Percentiles rank a stretch among this genome's conserved stretches.
These are phyloP conservation scores for Epirrhoe tristata DNA, from an alignment of 2,888 invertebrate genomes.

Conservation along the genomic window DNA sequence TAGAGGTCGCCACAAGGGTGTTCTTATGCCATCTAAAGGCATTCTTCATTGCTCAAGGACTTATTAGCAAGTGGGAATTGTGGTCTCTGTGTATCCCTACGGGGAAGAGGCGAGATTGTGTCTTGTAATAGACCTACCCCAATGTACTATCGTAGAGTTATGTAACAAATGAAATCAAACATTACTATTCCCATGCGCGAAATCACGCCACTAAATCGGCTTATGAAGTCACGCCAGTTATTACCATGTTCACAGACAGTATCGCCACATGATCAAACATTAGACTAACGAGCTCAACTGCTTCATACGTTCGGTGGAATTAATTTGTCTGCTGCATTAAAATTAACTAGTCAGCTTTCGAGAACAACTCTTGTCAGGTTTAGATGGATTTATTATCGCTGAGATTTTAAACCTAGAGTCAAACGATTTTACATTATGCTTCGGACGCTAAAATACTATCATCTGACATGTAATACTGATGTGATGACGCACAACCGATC, in stretches of 20 bases:
- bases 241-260: slow-evolving; percentile 61
- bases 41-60: too few relatives aligned
- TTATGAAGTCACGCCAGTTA: slow-evolving; percentile 53
- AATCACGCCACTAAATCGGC: slow-evolving; percentile 19
- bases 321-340: slow-evolving; percentile 48
- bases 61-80: too few relatives aligned
- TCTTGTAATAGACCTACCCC: background rate
- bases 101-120: too few relatives aligned
- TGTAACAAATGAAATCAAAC: background rate
- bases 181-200: slow-evolving; percentile 15
- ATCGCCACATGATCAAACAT: slow-evolving; percentile 57
- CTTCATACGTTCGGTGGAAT: slow-evolving; percentile 59
- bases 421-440: background rate
- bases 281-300: slow-evolving; percentile 62
- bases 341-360: slow-evolving; percentile 38
- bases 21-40: too few relatives aligned
- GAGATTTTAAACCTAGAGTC: slow-evolving; percentile 8
- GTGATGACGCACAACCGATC: too few relatives aligned
- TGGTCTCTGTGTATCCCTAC: too few relatives aligned
- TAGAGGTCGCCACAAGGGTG: too few relatives aligned
- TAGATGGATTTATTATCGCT: slow-evolving; percentile 9
- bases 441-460: background rate
- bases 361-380: slow-evolving; percentile 25
- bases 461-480: background rate
- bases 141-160: background rate